A percentile compares a stretch with the other conserved stretches of the same genome.
Evolutionary conservation across 92 coral and sea anemone species (phyloP).

Genomic region (Metridium senile): DNA sequence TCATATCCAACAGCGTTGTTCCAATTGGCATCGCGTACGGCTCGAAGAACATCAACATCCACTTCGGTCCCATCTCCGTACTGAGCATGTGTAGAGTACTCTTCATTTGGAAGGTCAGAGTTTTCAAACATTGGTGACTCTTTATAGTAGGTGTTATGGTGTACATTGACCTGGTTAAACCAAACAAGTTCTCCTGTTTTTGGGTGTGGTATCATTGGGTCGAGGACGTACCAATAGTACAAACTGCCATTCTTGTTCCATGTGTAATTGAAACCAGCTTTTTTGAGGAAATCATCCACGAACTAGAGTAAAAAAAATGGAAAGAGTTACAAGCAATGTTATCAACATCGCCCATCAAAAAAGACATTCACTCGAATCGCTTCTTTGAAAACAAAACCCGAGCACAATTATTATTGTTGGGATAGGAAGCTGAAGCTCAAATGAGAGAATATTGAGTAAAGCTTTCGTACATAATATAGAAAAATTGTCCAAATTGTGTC

Average conservation of each 20-base stretch:
- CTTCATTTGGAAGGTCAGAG: slow-evolving; percentile 53
- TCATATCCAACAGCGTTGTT: slow-evolving; percentile 81
- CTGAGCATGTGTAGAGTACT: slow-evolving; percentile 73
- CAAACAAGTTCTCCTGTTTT: slow-evolving; percentile 73
- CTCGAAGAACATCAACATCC: slow-evolving; percentile 77
- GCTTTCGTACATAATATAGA: too few relatives aligned
- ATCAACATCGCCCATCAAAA: too few relatives aligned
- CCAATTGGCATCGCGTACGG: slow-evolving; percentile 77
- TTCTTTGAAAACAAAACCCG: too few relatives aligned
- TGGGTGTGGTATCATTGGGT: slow-evolving; percentile 73
- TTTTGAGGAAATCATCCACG: slow-evolving; percentile 60
- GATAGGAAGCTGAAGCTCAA: too few relatives aligned
- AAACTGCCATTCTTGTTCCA: slow-evolving; percentile 73
- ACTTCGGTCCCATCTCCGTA: slow-evolving; percentile 86
- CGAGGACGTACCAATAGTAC: slow-evolving; percentile 75
- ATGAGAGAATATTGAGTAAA: too few relatives aligned
- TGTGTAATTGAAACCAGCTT: slow-evolving; percentile 49
- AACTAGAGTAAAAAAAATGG: background rate
- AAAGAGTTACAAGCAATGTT: background rate
- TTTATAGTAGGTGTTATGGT: slow-evolving; percentile 84
- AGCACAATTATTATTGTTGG: too few relatives aligned
- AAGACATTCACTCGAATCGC: too few relatives aligned
- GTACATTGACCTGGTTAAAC: slow-evolving; percentile 84
- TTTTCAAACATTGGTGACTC: slow-evolving; percentile 91
- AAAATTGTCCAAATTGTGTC: too few relatives aligned